A percentile compares a stretch with the other conserved stretches of the same genome.
Conservation (phyloP, 1,140 invertebrate genomes). For the Lasioglossum baleicum region DNA sequence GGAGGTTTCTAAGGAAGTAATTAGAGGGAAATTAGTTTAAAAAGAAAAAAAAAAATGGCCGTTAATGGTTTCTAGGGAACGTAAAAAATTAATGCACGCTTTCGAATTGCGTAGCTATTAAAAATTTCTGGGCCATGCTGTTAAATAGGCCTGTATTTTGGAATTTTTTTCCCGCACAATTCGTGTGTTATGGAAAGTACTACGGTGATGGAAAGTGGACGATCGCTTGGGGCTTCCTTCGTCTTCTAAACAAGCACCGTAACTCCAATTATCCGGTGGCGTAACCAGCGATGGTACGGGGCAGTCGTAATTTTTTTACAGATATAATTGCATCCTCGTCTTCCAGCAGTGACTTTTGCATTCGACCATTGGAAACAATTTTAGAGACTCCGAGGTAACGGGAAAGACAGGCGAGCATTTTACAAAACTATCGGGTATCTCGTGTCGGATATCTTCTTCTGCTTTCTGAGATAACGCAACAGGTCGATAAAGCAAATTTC, state of each 20-base stretch:
- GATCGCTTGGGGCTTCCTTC: constrained; percentile 30
- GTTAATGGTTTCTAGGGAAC: no score
- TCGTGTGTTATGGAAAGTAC: constrained; percentile 16
- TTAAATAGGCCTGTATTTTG: no score
- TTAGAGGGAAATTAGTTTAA: no score
- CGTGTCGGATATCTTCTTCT: background rate
- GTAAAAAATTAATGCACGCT: no score
- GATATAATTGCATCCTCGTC: constrained; percentile 53
- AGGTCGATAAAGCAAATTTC: no score
- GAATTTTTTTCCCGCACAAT: no score
- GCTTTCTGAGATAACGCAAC: background rate
- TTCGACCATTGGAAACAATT: background rate
- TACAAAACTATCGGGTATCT: background rate
- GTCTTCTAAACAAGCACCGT: constrained; percentile 54
- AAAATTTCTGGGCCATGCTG: no score
- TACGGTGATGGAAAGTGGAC: constrained; percentile 27
- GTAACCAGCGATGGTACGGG: constrained; percentile 63
- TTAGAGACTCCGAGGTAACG: background rate
- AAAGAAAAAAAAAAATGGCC: no score
- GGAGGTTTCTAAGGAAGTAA: no score
- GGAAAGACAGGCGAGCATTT: no score
- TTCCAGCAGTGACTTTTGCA: no score
- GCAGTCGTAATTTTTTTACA: constrained; percentile 47
- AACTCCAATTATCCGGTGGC: constrained; percentile 62
- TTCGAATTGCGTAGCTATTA: no score